Evolutionary conservation across 2,888 invertebrate genomes (phyloP), one percentile per base, ranked within the genome.

Genomic region (Lithophane leautieri): DNA sequence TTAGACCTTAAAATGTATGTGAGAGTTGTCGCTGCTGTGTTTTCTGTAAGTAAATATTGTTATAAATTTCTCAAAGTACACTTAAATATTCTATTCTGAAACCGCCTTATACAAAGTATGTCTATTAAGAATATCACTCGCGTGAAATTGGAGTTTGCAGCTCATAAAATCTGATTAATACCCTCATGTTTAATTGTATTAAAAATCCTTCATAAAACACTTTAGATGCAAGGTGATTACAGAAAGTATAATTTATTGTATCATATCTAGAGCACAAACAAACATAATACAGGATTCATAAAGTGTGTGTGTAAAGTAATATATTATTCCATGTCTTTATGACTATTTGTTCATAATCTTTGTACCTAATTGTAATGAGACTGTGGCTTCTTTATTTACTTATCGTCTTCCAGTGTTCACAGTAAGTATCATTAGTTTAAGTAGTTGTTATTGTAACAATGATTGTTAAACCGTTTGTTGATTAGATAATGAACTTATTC

Each of bases 1-100:
- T 87, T 96, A 78, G 95, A 96, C 79, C 89, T 95, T 78, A 95
- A 94, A 90, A 92, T 94, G 87, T 96, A 94, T 84, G 92, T 96
- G 70, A 91, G 94, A 85, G 92, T 95, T 71, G 95, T 95, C 12
- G 96, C 95, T 34, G 94, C 93, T 58, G 94, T 95, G 61, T 96
- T 96, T 91, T 94, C 94, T 79, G 96, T 96, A 91, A 94, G 95
- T 94, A 87, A 86, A 88, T 86, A 78, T 63, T 77, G 11, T 50
- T 73, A 40, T 66, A 11, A 34, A 28, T 76, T 68, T 58, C 25
- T 16, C 42, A 25, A 65, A 82, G 47, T 67, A 68, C 28, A 28
- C 50, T 6, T 19, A 47, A 61, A 58, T 61, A 47, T 14, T 70
- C 1, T 16, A 12, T 25, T 61, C 25, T 16, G 14, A 52, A 16